Base-by-base conservation (phyloP, 2,797 vertebrate species). In the Sebastes umbrosus region DNA sequence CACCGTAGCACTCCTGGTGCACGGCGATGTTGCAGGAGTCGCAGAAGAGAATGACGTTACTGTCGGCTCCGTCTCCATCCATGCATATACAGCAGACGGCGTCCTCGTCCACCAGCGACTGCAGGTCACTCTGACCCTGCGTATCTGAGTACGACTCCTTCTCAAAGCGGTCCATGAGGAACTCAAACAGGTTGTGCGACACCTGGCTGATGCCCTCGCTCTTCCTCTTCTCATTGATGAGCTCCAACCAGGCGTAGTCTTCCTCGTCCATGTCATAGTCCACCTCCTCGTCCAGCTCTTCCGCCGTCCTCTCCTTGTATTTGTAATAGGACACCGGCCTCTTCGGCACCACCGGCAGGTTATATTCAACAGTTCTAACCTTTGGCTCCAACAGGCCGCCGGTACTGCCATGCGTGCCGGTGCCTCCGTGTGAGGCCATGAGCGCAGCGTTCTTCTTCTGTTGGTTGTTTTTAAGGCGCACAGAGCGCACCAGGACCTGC, bases 201-300 rank as follows among this genome's bases (percentile, higher is more conserved):
- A 99, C 98, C 32, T 97, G 97, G 10, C 97, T 97, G 76, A 97
- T 84, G 1, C 98, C 97, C 34, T 99, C 98, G 0, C 96, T 96
- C 88, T 94, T 97, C 65, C 98, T 94, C 89, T 96, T 98, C 85
- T 99, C 98, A 0, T 99, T 99, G 88, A 99, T 90, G 54, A 99
- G 93, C 92, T 99, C 98, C 79, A 99, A 91, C 98, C 98, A 99
- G 0, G 98, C 97, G 0, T 97, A 99, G 93, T 99, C 98, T 91
- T 99, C 98, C 91, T 99, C 98, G 11, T 99, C 98, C 98, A 99
- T 99, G 92, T 99, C 98, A 1, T 99, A 99, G 86, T 99, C 98
- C 71, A 99, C 98, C 91, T 99, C 98, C 0, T 98, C 96, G 50
- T 99, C 98, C 54, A 99, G 95, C 89, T 99, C 98, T 90, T 99